Evolutionary conservation across 1,140 invertebrate species (phyloP), one percentile per base, ranked within the genome.

Genomic region (Drosophila lacertosa): DNA sequence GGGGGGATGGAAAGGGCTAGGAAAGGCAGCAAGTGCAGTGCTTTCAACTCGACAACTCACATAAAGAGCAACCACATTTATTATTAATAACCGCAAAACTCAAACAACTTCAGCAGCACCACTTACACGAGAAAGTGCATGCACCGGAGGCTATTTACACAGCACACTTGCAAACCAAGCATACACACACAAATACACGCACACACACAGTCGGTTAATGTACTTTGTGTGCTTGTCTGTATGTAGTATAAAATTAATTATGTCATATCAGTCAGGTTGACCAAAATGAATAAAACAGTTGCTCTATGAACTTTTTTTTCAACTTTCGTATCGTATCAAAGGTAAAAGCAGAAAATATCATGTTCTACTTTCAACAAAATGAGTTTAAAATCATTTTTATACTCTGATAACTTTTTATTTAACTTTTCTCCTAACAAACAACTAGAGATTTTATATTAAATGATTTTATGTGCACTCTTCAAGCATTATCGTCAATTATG

Each of bases 31-130:
- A 33, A 59, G 20, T 60, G 63, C 63, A 59, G 50, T 69, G 22
- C 42, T 37, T 55, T 54, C 45, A 53, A 40, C 51, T 50, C 45
- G 44, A 45, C 57, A 32, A 50, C 45, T 55, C 53, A 76, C 70
- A 82, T 77, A 78, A 84, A 86, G 84, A 70, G 80, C 80, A 86
- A 75, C 76, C 75, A 77, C 79, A 86, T 86, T 86, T 81, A 86
- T 86, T 86, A 86, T 86, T 86, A 86, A 86, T 86, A 86, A 77
- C 77, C 81, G 67, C 82, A 81, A 77, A 81, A 77, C 75, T 78
- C 82, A 86, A 86, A 86, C 82, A 86, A 88, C 81, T 84, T 86
- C 81, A 75, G 48, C 65, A 65, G 57, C 68, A 60, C 58, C 54
- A 62, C 60, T 64, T 70, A 51, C 60, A 57, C 39, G 22, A 50